These are phyloP conservation scores for Drosophila orosa DNA, from an alignment of 1,140 invertebrate genomes.

Conservation along the genomic window DNA sequence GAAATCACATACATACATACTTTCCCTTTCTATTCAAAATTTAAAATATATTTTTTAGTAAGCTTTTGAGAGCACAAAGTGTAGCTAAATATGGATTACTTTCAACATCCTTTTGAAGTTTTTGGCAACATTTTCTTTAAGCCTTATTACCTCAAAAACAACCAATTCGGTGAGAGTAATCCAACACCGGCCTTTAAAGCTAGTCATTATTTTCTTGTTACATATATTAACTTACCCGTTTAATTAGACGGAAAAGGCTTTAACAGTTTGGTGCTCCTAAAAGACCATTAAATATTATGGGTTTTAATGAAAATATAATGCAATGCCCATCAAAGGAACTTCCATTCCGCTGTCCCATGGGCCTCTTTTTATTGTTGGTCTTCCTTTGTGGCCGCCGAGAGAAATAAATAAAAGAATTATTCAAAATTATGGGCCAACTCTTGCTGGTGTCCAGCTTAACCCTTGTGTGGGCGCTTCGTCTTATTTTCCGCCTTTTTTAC, in stretches of 20 bases:
- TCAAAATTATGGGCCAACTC: conserved; percentile 70
- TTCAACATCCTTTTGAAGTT: neutral
- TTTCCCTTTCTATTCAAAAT: too few species aligned
- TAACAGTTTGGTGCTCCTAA: conserved; percentile 22
- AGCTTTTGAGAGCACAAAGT: too few species aligned
- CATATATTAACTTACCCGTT: conserved; percentile 27
- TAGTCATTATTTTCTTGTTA: conserved; percentile 5
- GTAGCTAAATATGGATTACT: too few species aligned
- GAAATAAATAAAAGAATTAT: conserved; percentile 77
- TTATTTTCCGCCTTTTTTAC: conserved; percentile 34
- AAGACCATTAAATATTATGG: conserved; percentile 64
- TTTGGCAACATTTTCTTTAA: neutral
- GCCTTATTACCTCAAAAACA: too few species aligned
- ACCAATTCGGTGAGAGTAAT: neutral
- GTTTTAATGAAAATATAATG: conserved; percentile 81
- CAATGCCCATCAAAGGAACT: conserved; percentile 26
- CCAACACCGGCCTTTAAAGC: neutral
- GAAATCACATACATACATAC: too few species aligned
- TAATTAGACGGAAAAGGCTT: conserved; percentile 58
- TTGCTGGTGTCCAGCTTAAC: conserved; percentile 46
- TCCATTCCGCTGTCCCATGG: conserved; percentile 19
- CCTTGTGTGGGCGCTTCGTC: conserved; percentile 46
- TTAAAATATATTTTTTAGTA: too few species aligned
- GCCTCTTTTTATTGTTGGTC: conserved; percentile 63
- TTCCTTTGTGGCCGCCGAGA: conserved; percentile 48